These are phyloP conservation scores for Nannospalax galili DNA, from an alignment of 2,113 vertebrate genomes.

Conservation along the genomic window DNA sequence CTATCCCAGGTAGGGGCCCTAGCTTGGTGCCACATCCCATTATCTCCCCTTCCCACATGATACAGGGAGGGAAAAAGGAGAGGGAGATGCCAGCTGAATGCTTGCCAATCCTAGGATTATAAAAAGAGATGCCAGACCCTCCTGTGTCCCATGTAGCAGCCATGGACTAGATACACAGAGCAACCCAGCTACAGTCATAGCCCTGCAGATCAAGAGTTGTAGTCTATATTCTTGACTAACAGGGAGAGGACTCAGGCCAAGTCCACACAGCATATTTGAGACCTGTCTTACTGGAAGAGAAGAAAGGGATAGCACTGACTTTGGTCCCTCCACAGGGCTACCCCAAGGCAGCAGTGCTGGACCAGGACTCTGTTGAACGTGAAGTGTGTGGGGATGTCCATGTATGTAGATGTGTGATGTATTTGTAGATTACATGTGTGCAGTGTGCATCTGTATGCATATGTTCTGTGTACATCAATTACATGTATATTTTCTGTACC, in stretches of 20 bases:
- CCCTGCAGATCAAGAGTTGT: neutral
- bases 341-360: neutral
- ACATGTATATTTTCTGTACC: neutral
- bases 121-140: too few relatives aligned
- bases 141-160: accelerated
- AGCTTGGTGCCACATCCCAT: too few relatives aligned
- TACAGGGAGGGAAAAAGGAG: neutral
- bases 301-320: too few relatives aligned
- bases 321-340: neutral
- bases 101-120: accelerated
- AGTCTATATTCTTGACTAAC: neutral
- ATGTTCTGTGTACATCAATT: neutral
- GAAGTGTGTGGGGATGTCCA: neutral
- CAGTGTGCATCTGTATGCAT: neutral
- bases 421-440: neutral
- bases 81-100: neutral
- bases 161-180: neutral
- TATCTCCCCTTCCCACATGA: neutral
- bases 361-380: neutral
- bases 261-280: accelerated
- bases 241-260: neutral
- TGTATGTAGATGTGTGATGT: neutral
- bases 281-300: neutral
- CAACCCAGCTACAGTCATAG: neutral
- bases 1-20: neutral